Base-by-base conservation (phyloP, 2,797 vertebrate genomes). In the Lateolabrax maculatus region DNA sequence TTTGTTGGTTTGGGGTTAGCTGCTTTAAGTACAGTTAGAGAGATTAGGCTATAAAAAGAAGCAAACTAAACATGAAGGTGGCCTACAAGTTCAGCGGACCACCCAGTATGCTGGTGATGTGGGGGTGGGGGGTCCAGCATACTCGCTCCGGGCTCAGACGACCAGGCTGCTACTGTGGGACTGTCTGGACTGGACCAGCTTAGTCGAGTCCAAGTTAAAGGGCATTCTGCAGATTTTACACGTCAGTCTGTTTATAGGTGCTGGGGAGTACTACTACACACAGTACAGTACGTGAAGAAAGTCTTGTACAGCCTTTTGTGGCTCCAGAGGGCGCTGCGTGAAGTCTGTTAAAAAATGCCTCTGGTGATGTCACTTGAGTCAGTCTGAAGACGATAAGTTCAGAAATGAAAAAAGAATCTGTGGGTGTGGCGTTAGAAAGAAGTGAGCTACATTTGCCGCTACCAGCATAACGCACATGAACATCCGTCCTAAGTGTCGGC, bases 71-170 rank as follows among this genome's bases (percentile, higher is more conserved):
- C 88, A 94, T 82, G 75, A 86, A 90, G 87, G 79, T 55, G 4
- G 80, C 62, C 61, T 64, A 21, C 58, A 55, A 77, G 84, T 63
- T 67, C 63, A 55, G 81, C 0, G 49, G 97, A 98, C 97, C 97
- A 98, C 97, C 97, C 97, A 96, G 89, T 93, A 94, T 21, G 41
- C 76, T 61, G 83, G 80, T 69, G 34, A 74, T 41, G 53, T 84
- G 75, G 71, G 61, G 37, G 62, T 19, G 44, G 31, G 52, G 31
- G 19, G 84, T 88, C 81, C 88, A 27, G 87, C 87, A 75, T 68
- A 75, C 87, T 72, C 84, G 70, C 76, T 90, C 91, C 6, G 72
- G 84, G 88, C 90, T 90, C 91, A 85, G 91, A 81, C 85, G 83
- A 88, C 94, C 92, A 81, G 84, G 61, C 61, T 27, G 72, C 71